Conservation (phyloP, 2,113 vertebrate species). For the Hoplias malabaricus region DNA sequence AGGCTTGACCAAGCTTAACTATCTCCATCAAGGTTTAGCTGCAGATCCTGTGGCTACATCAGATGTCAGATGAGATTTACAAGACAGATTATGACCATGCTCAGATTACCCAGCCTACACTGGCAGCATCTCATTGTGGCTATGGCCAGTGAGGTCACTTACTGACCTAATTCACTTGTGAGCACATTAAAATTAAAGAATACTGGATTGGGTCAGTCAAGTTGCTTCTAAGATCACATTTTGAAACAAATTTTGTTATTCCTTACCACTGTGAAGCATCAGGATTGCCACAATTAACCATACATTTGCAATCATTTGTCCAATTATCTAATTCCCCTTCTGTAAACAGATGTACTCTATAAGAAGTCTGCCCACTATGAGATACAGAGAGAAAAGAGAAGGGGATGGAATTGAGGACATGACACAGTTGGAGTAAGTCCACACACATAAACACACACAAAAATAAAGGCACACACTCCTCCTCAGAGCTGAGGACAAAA, state of each 20-base stretch:
- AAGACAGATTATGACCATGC: slow-evolving; percentile 39
- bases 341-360: slow-evolving; percentile 84
- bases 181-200: neutral
- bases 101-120: slow-evolving; percentile 30
- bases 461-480: neutral
- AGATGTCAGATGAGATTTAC: slow-evolving; percentile 48
- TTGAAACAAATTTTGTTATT: neutral
- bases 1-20: slow-evolving; percentile 38
- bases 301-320: neutral
- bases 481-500: neutral
- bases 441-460: slow-evolving; percentile 19
- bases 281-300: neutral
- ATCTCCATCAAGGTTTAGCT: slow-evolving; percentile 40
- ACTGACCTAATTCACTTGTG: slow-evolving; percentile 3
- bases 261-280: neutral
- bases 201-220: neutral
- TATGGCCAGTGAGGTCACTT: neutral
- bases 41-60: slow-evolving; percentile 29
- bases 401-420: slow-evolving; percentile 90
- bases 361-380: slow-evolving; percentile 78
- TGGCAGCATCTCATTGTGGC: slow-evolving; percentile 8
- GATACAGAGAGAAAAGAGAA: slow-evolving; percentile 73
- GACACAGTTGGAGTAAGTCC: slow-evolving; percentile 92
- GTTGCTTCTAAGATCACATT: neutral
- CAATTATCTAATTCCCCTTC: neutral